Evolutionary conservation across 2,113 vertebrate genomes (phyloP).

Genomic region (Xiphorhynchus elegans): DNA sequence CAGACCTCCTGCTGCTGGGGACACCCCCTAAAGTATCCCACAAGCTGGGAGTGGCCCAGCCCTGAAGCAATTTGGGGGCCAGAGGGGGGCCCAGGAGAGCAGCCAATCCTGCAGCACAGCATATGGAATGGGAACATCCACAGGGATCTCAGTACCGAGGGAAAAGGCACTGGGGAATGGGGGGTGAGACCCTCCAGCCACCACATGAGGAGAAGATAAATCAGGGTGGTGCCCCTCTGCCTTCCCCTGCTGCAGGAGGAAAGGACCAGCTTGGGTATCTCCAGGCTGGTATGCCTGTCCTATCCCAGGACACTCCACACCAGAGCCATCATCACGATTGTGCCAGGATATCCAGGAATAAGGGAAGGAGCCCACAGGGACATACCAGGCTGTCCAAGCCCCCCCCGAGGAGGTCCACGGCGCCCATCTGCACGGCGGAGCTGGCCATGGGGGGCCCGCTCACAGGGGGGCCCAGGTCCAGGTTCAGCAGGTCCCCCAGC

Average conservation of each 20-base stretch:
- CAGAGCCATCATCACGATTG: fast-evolving
- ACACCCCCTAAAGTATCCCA: not conserved
- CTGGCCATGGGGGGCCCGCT: conserved; percentile 80
- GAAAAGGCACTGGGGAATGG: not conserved
- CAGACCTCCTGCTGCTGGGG: fast-evolving
- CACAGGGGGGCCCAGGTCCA: conserved; percentile 89
- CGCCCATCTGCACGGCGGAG: conserved; percentile 86
- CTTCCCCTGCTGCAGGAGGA: not conserved
- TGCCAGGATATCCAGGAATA: fast-evolving
- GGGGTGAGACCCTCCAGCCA: not conserved
- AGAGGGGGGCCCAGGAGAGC: not conserved
- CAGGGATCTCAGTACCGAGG: not conserved
- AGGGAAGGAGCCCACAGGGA: fast-evolving
- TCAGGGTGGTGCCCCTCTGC: fast-evolving
- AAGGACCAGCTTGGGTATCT: not conserved
- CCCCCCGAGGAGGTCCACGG: conserved; percentile 92
- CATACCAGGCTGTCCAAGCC: conserved; percentile 93
- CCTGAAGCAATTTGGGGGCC: not conserved
- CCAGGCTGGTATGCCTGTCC: not conserved
- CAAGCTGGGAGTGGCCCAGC: not conserved
- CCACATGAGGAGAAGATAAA: not conserved
- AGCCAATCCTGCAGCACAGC: not conserved
- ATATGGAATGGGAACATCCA: fast-evolving
- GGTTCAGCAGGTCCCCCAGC: conserved; percentile 92
- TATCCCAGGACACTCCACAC: not conserved